Evolutionary conservation across 1,140 invertebrate species (phyloP), one percentile per base, ranked within the genome.

Genomic region (Papilio machaon): DNA sequence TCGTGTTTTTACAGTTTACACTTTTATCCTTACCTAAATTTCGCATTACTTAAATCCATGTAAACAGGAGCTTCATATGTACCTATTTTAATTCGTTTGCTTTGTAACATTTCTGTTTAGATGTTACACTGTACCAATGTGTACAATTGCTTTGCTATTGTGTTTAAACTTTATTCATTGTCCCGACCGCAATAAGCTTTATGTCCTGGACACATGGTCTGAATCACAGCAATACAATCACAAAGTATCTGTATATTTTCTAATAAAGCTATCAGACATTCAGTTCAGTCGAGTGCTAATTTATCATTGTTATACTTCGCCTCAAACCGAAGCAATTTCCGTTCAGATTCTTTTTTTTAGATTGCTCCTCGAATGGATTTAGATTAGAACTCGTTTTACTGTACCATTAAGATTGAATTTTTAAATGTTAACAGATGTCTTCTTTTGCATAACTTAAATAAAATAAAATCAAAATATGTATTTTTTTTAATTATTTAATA

Each of bases 271-370:
- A 80, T 82, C 85, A 89, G 87, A 91, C 87, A 87, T 83, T 87
- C 84, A 79, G 79, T 79, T 83, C 83, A 87, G 84, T 81, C 82
- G 85, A 82, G 77, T 81, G 82, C 88, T 91, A 91, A 91, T 92
- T 93, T 91, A 91, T 91, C 90, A 89, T 89, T 91, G 88, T 90
- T 87, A 88, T 82, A 89, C 83, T 81, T 79, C 83, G 84, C 86
- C 85, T 89, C 85, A 88, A 89, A 87, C 86, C 86, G 88, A 89
- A 91, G 90, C 88, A 91, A 91, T 91, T 89, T 91, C 86, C 87
- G 78, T 83, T 80, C 83, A 83, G 85, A 84, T 90, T 89, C 85
- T 86, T 86, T 88, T 30, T 43, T 87, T 88, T 83, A 82, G 79
- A 86, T 81, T 81, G 73, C 81, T 83, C 79, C 79, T 84, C 80